Base-by-base conservation (phyloP, 1,140 invertebrate genomes). In the Copidosoma floridanum region DNA sequence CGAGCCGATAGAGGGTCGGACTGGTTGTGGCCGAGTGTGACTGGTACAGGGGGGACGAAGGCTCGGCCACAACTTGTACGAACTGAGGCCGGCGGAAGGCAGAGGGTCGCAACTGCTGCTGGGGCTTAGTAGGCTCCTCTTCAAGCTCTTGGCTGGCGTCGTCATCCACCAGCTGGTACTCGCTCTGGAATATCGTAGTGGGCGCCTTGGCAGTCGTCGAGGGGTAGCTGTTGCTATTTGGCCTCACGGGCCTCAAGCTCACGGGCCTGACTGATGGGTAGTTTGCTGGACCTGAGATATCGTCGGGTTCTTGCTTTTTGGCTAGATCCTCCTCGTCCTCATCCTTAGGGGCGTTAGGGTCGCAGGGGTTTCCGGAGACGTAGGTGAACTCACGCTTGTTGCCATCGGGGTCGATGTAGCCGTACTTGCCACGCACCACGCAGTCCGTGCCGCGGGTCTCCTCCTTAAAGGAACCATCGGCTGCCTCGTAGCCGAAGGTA, bases 391-490 rank as follows among this genome's bases (percentile, higher is more conserved):
- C 90, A 57, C 92, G 77, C 68, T 92, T 91, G 73, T 93, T 91
- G 54, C 93, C 92, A 67, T 93, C 89, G 1, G 92, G 91, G 72
- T 94, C 92, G 16, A 94, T 82, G 78, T 94, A 95, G 10, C 91
- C 91, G 73, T 94, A 94, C 74, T 93, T 93, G 5, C 92, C 92
- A 53, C 90, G 82, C 0, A 94, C 92, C 0, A 93, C 89, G 70
- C 92, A 94, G 74, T 94, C 91, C 0, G 88, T 90, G 18, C 91
- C 91, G 58, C 91, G 77, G 1, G 90, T 92, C 75, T 95, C 91
- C 72, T 93, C 91, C 68, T 94, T 94, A 82, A 94, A 93, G 16
- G 89, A 90, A n/a, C 92, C 92, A 71, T 93, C 90, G 10, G 90
- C 91, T 1, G 90, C 90, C 74, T 93, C 90, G 73, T 94, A 94